Conservation (phyloP, 2,797 vertebrate species). For the Ibycter americanus region DNA sequence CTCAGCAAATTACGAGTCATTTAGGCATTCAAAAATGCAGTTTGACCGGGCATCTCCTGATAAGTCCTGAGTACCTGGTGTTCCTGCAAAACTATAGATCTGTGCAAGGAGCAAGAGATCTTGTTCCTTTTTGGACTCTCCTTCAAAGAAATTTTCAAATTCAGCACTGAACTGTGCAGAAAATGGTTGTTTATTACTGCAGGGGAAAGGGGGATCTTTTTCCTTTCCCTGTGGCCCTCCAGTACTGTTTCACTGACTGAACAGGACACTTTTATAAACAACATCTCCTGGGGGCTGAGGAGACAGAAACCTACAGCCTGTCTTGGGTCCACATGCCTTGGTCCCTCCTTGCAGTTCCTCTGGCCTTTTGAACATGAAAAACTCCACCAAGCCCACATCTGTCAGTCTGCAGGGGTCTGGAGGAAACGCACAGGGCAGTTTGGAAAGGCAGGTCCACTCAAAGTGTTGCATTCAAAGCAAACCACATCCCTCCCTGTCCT, state of each 20-base stretch:
- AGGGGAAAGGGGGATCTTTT: not conserved
- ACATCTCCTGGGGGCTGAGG: not conserved
- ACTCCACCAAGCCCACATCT: not conserved
- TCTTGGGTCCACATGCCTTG: fast-evolving
- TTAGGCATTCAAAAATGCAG: not conserved
- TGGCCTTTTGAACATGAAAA: not conserved
- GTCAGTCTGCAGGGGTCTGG: not conserved
- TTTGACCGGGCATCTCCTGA: not conserved
- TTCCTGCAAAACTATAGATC: not conserved
- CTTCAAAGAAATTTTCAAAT: not conserved
- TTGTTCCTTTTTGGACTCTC: not conserved
- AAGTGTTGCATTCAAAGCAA: fast-evolving
- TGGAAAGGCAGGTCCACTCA: not conserved
- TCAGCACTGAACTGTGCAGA: not conserved
- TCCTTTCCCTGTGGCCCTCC: not conserved
- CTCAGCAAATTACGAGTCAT: not conserved
- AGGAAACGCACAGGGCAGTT: not conserved
- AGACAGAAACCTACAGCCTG: not conserved
- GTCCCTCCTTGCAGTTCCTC: not conserved
- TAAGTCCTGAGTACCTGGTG: not conserved
- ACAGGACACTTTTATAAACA: not conserved
- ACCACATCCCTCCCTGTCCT: not conserved
- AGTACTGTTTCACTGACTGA: not conserved
- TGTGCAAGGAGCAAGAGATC: not conserved
- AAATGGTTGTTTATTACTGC: not conserved